Base-by-base conservation (phyloP, 2,113 vertebrate genomes). In the Clarias macrocephalus region DNA sequence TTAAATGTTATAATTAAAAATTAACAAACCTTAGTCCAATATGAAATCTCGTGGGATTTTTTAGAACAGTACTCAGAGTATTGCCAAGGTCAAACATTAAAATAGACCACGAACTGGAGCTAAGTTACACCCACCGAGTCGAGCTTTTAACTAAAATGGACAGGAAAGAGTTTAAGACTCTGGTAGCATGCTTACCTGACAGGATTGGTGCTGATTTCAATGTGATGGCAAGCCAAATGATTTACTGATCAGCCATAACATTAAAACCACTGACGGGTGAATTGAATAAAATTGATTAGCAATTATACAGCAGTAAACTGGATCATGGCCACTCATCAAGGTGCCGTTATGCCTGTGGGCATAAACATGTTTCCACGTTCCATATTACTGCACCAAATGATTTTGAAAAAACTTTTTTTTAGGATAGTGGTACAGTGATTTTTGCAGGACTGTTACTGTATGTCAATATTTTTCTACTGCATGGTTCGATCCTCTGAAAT, bases 191-290 rank as follows among this genome's bases (percentile, higher is more conserved):
- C 16, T 30, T 59, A 28, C 16, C 54, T 57, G 8, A 59, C 54
- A 10, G 52, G 13, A 59, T 3, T 18, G 25, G 23, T 54, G 5
- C 76, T 80, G 28, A 33, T 80, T 79, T 57, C 21, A 59, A 30
- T 16, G 3, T 15, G 0, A 33, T 56, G 1, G 9, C 2, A 28
- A 0, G n/a, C 1, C 0, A 16, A 75, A 75, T 25, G 10, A n/a
- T 25, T 75, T 25, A 42, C 21, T 48, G 12, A 48, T 48, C 48
- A 48, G 48, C 48, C 48, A 48, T 48, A 48, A 48, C 48, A 48
- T 48, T 48, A 48, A 48, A 48, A 48, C 48, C 48, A 48, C 48
- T 48, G 48, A 48, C 48, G 48, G 48, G 48, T 48, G 48, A 48
- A 48, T 48, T 48, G 7, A 48, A 48, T 48, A 48, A 48, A 6